Evolutionary conservation across 1,140 invertebrate genomes (phyloP), one percentile per base, ranked within the genome.

Genomic region (Dryas iulia): DNA sequence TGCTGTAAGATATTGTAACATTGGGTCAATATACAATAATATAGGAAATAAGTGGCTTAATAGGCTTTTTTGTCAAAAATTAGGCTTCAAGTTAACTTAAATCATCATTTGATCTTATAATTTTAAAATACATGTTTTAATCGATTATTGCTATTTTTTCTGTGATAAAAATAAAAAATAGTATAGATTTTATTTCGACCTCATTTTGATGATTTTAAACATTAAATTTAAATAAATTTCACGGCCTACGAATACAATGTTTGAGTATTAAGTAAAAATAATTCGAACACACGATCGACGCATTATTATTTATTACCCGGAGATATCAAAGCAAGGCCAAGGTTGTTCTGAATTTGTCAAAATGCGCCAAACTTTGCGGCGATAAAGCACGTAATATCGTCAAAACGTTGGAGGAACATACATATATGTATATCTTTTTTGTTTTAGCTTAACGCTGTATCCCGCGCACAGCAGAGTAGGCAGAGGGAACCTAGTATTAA

Each of bases 371-470:
- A 54, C 21, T 21, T 18, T 52, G 25, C 56, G 28, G 63, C 66
- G 73, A 77, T 73, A 76, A 78, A 71, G 66, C 68, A 71, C 71
- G 67, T 66, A 47, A 60, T 59, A 54, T 66, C 71, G 71, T 75
- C 73, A 75, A 73, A 76, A 76, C 73, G 71, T 76, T 78, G 63
- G 59, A n/a, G n/a, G n/a, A n/a, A n/a, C n/a, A n/a, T n/a, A n/a
- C n/a, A n/a, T n/a, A n/a, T n/a, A n/a, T n/a, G n/a, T n/a, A n/a
- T n/a, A n/a, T n/a, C n/a, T n/a, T n/a, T n/a, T n/a, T n/a, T n/a
- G n/a, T n/a, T n/a, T n/a, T n/a, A n/a, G n/a, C n/a, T n/a, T n/a
- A n/a, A n/a, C n/a, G n/a, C n/a, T n/a, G n/a, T n/a, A n/a, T n/a
- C n/a, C n/a, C n/a, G n/a, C n/a, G n/a, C n/a, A n/a, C n/a, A n/a